Evolutionary conservation across 2,797 vertebrate genomes (phyloP), one percentile per base, ranked within the genome.

Genomic region (Malacoctenus gilli): DNA sequence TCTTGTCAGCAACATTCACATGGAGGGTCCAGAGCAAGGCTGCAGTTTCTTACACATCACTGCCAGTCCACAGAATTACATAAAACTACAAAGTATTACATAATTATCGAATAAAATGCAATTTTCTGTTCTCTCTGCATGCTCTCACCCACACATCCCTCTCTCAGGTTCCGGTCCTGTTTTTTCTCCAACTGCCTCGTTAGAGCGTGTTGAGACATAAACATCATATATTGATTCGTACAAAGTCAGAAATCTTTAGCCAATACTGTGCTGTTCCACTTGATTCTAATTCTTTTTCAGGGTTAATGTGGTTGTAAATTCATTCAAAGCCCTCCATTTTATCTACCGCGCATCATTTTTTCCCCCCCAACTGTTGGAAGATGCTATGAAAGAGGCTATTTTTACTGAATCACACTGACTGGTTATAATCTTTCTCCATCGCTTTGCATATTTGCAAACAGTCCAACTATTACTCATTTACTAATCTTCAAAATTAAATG

Each of bases 21-120:
- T 9, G 28, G 12, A 31, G 25, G 25, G 19, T 48, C 12, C 11
- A 21, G 14, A 37, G 14, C 19, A 8, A 5, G 38, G 38, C 37
- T 53, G 28, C 3, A 11, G n/a, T 39, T 15, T 42, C 20, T 37
- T 36, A 19, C 11, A 48, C 2, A 30, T 40, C 13, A 41, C 28
- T 39, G 44, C 18, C 9, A 30, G 48, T 41, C 30, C 25, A 49
- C 51, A 50, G 32, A 53, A 65, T 67, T 44, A 53, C 21, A 65
- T 16, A 61, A 58, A 63, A 41, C 57, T 59, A 21, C 25, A 62
- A 54, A 14, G 11, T 10, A 44, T 74, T 72, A 70, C 66, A 60
- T 72, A 69, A 79, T 60, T 74, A 46, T 54, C 15, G 58, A 59
- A 75, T 64, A 32, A 55, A 62, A 68, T 64, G 30, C 51, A 35